Evolutionary conservation across 2,113 vertebrate species (phyloP).

Genomic region (cat (Felis catus)): DNA sequence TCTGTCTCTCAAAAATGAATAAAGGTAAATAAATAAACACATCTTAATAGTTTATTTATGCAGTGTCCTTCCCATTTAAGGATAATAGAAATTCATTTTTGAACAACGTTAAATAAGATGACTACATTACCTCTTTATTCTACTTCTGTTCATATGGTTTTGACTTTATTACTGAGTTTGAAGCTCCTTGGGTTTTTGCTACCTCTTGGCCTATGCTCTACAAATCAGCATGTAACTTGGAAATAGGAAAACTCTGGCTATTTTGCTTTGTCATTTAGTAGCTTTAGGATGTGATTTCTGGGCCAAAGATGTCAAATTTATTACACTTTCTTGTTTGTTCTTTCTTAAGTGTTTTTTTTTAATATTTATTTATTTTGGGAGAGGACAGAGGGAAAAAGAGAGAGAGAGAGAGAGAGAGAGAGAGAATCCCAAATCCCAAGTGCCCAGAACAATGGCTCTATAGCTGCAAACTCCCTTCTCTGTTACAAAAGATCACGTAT

Average conservation of each 20-base stretch:
- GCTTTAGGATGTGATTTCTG: neutral
- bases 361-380: too few species aligned
- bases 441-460: neutral
- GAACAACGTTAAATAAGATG: neutral
- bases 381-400: too few species aligned
- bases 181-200: neutral
- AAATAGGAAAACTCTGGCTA: neutral
- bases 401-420: too few species aligned
- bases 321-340: neutral
- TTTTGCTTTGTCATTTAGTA: neutral
- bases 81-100: neutral
- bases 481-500: neutral
- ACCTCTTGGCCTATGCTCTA: neutral
- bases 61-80: neutral
- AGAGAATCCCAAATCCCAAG: neutral
- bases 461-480: neutral
- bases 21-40: neutral
- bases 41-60: neutral
- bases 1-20: too few species aligned
- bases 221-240: neutral
- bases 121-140: neutral
- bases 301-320: neutral
- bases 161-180: neutral
- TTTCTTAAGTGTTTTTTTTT: neutral
- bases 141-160: neutral